Evolutionary conservation across 2,797 vertebrate genomes (phyloP).

Genomic region (Paramormyrops hopkinsi): DNA sequence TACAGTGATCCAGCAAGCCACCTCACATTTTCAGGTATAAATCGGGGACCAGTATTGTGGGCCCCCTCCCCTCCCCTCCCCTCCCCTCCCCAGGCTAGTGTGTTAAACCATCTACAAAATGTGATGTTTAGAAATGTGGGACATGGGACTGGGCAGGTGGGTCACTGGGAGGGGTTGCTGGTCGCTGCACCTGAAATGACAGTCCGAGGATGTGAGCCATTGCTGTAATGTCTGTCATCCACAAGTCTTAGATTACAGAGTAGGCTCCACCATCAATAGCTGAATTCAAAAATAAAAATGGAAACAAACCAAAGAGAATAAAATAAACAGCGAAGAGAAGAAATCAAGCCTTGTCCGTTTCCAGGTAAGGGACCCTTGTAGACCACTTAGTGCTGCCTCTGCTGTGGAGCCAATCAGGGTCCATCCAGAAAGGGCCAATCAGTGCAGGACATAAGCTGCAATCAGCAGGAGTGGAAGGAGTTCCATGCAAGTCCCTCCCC

Average conservation of each 20-base stretch:
- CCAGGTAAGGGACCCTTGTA: conserved; percentile 26
- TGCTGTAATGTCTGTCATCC: not conserved
- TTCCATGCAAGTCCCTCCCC: conserved; percentile 24
- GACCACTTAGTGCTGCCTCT: conserved; percentile 18
- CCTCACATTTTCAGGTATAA: not conserved
- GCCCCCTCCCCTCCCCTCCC: too few relatives aligned
- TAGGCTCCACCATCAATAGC: not conserved
- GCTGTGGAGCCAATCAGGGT: conserved; percentile 23
- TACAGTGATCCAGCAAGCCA: not conserved
- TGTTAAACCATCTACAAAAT: not conserved
- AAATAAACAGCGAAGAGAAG: conserved; percentile 17
- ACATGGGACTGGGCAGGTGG: not conserved
- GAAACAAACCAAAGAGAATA: conserved; percentile 29
- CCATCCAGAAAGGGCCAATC: conserved; percentile 21
- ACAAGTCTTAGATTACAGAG: not conserved
- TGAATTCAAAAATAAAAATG: not conserved
- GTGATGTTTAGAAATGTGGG: not conserved
- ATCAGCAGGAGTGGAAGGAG: conserved; percentile 34
- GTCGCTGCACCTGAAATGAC: not conserved
- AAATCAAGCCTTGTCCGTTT: conserved; percentile 39
- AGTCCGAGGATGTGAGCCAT: not conserved
- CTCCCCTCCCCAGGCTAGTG: not conserved
- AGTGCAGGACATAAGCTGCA: conserved; percentile 50
- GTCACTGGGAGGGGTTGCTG: not conserved
- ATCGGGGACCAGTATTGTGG: not conserved